phyloP scores from a whole-genome alignment of 2,797 vertebrate genomes.

The Anniella stebbinsi region DNA sequence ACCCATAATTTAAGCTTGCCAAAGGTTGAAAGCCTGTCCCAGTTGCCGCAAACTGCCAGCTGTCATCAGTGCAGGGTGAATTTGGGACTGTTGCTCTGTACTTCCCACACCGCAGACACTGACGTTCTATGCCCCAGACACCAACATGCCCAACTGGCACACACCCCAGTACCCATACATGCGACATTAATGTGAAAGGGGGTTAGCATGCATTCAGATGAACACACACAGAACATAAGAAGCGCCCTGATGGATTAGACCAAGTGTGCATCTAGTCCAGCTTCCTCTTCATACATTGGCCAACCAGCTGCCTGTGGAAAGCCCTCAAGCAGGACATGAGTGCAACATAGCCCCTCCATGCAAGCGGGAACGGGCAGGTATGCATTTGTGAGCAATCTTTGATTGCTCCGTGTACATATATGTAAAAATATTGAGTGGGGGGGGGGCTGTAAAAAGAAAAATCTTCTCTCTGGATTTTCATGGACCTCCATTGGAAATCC shows the following conservation, averaged over 20 bases:
- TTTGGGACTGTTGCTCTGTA: background rate
- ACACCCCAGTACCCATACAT: background rate
- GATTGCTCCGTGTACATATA: background rate
- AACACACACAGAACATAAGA: too few relatives aligned
- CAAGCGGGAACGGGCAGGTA: background rate
- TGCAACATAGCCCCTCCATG: too few relatives aligned
- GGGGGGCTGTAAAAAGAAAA: too few relatives aligned
- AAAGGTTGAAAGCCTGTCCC: background rate
- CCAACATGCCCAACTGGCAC: background rate
- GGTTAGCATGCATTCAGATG: background rate
- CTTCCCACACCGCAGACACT: background rate
- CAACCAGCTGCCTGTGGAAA: too few relatives aligned
- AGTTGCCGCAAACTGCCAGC: background rate
- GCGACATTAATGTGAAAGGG: background rate
- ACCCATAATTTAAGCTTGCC: background rate
- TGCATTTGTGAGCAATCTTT: too few relatives aligned
- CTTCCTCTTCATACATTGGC: background rate
- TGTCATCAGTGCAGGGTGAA: background rate
- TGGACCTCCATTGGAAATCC: background rate
- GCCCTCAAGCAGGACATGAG: too few relatives aligned
- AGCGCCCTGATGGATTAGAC: too few relatives aligned
- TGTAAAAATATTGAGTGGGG: too few relatives aligned
- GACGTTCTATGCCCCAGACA: background rate
- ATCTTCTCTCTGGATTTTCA: background rate
- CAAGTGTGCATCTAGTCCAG: too few relatives aligned